Base-by-base conservation (phyloP, 1,140 invertebrate species). In the Sitodiplosis mosellana region DNA sequence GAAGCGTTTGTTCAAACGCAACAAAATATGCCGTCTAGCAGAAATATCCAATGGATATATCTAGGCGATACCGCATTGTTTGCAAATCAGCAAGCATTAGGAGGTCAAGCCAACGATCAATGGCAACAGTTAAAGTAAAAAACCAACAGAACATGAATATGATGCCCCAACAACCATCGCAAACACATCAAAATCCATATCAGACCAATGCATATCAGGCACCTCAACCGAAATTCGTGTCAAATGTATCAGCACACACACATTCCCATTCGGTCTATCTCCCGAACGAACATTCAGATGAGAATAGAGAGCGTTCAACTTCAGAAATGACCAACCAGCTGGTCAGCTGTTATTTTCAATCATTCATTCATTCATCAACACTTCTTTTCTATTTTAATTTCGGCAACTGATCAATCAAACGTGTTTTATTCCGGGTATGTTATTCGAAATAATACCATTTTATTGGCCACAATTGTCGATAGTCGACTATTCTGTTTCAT, bases 41-140 rank as follows among this genome's bases (percentile, higher is more conserved):
- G n/a, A n/a, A n/a, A n/a, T n/a, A n/a, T n/a, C n/a, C n/a, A n/a
- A n/a, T n/a, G n/a, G n/a, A n/a, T n/a, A n/a, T n/a, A n/a, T n/a
- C n/a, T n/a, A n/a, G n/a, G n/a, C n/a, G n/a, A n/a, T n/a, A n/a
- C n/a, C n/a, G n/a, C n/a, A n/a, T n/a, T n/a, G n/a, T n/a, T n/a
- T n/a, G n/a, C n/a, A n/a, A n/a, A n/a, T n/a, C n/a, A n/a, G n/a
- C 27, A 27, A 10, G 27, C 27, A 27, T 5, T 27, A 27, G 4
- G 10, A 5, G 27, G 27, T 5, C 27, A 27, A 27, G 27, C 27
- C 27, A 27, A 5, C 3, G 10, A 79, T 46, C 69, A 83, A 54
- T 66, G 81, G 49, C 80, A 82, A 58, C 63, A 59, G 42, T 57
- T n/a, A n/a, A n/a, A 59, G 46, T 55, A 54, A 52, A 53, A 53